A percentile compares a stretch with the other conserved stretches of the same genome.
These are phyloP conservation scores for Monopis laevigella DNA, from an alignment of 2,888 invertebrate species.

Conservation along the genomic window DNA sequence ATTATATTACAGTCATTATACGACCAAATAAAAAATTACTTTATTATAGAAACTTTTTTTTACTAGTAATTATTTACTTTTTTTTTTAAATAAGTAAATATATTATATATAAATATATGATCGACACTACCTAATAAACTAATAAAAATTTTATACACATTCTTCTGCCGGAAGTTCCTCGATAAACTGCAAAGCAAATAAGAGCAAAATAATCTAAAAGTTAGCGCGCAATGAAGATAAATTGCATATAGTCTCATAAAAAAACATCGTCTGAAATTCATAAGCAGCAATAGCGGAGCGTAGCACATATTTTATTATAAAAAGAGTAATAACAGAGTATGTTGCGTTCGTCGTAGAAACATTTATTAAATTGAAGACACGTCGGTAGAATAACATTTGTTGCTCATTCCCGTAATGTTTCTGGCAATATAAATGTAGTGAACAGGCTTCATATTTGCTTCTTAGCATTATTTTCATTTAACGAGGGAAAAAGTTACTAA, in stretches of 20 bases:
- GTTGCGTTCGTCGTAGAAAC: slow-evolving; percentile 9
- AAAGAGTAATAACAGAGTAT: slow-evolving; percentile 9
- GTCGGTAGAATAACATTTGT: slow-evolving; percentile 10
- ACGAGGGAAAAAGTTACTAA: background rate
- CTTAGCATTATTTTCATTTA: slow-evolving; percentile 2
- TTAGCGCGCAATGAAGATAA: slow-evolving; percentile 5
- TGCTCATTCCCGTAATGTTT: background rate
- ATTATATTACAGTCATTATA: too few species aligned
- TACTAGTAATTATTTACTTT: too few species aligned
- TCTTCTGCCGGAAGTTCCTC: background rate
- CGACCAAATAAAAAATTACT: too few species aligned
- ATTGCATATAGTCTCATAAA: slow-evolving; percentile 9
- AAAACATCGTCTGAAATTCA: slow-evolving; percentile 8
- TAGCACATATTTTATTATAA: slow-evolving; percentile 11
- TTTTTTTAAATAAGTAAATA: too few species aligned
- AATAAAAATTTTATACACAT: background rate
- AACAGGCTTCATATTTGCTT: slow-evolving; percentile 5
- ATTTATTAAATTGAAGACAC: slow-evolving; percentile 12
- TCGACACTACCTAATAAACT: too few species aligned
- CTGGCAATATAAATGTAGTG: slow-evolving; percentile 2
- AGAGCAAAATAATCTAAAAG: background rate
- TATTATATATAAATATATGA: too few species aligned
- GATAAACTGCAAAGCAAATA: slow-evolving; percentile 4
- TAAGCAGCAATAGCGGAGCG: slow-evolving; percentile 9
- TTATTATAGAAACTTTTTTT: too few species aligned